These are phyloP conservation scores for Tenodera sinensis DNA, from an alignment of 2,888 invertebrate species.

Conservation along the genomic window DNA sequence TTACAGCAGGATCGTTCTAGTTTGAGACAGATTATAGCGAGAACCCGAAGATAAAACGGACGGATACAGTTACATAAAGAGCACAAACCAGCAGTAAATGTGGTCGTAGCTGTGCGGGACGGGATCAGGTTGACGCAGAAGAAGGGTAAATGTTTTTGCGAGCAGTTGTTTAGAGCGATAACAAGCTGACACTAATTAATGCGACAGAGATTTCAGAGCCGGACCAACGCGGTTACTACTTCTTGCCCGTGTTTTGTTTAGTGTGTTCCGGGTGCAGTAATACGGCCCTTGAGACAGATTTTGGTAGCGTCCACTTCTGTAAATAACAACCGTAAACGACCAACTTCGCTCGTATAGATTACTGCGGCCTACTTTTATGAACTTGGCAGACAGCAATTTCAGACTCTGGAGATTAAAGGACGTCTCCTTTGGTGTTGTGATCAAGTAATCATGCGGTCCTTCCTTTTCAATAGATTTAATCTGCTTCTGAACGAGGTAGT, in stretches of 20 bases:
- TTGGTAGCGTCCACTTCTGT: not conserved
- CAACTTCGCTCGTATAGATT: not conserved
- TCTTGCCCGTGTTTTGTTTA: not conserved
- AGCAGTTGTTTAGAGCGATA: not conserved
- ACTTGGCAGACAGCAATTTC: not conserved
- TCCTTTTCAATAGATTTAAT: not conserved
- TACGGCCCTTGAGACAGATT: not conserved
- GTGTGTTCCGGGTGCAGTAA: not conserved
- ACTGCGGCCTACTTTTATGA: not conserved
- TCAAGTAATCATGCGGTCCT: not conserved
- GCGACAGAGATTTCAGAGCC: not conserved
- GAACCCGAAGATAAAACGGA: too few species aligned
- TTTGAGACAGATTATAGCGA: too few species aligned
- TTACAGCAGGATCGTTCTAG: too few species aligned
- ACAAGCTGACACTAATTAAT: not conserved
- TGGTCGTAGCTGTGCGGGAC: too few species aligned
- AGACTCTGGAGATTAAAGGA: not conserved
- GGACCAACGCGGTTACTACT: not conserved
- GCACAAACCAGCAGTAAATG: not conserved
- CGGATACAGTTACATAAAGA: not conserved
- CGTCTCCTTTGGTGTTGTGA: not conserved
- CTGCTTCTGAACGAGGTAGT: too few species aligned
- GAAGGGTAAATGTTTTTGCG: not conserved
- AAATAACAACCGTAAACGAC: not conserved
- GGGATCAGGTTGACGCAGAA: not conserved